Base-by-base conservation (phyloP, 2,797 vertebrate genomes). In the Tenualosa ilisha region DNA sequence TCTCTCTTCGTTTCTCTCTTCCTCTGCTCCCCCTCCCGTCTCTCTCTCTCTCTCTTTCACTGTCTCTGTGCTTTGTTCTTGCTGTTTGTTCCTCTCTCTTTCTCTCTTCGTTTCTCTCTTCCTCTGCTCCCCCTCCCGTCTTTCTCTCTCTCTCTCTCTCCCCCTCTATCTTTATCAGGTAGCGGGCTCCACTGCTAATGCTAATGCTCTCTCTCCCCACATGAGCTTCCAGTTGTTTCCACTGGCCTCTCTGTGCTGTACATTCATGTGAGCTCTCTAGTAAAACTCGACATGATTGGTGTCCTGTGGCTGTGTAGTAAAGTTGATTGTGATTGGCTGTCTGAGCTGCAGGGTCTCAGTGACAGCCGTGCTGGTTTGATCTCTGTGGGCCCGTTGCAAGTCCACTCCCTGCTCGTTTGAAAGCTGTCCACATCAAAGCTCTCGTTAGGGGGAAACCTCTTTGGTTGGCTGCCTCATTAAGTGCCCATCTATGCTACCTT, bases 401-500 rank as follows among this genome's bases (percentile, higher is more conserved):
- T 26, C n/a, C 11, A 17, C 65, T 72, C 65, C 65, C 65, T 15
- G 26, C 65, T 72, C 72, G 6, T 79, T 79, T 79, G 37, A 79
- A 79, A 79, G 37, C 40, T 79, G 72, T 79, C 40, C 72, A 79
- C 17, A 79, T 79, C 40, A 79, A 79, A 79, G 26, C 7, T 6
- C 72, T 79, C 72, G 72, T 79, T 79, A 79, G 40, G 40, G 31
- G 17, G 15, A 46, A 17, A 43, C 13, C 37, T 79, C 40, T 43
- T 46, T 79, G 15, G 72, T 40, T 40, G 6, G 72, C 37, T 79
- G 40, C 72, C 37, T 79, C 72, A 40, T 79, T 79, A 43, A 79
- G 72, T 79, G 20, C 1, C 72, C 72, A 79, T 79, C 72, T 40
- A 75, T 20, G 68, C 37, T 43, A 43, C 17, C 65, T 72, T 26